A percentile compares a stretch with the other conserved stretches of the same genome.
phyloP scores from a whole-genome alignment of 2,888 invertebrate genomes.

The Leptopilina myrica region DNA sequence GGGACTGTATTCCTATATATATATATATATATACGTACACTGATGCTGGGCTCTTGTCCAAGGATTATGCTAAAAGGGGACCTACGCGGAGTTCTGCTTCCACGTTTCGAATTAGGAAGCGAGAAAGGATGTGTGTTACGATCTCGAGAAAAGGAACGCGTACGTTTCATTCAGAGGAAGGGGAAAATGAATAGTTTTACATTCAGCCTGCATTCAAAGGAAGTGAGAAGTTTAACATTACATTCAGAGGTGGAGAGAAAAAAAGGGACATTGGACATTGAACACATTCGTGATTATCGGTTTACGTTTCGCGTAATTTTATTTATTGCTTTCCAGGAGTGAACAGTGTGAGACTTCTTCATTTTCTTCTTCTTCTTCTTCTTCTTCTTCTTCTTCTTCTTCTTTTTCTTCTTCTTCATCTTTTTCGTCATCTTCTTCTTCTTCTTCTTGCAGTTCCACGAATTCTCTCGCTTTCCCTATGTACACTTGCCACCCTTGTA shows the following conservation, averaged over 20 bases:
- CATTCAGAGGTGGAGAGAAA: neutral
- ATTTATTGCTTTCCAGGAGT: constrained; percentile 53
- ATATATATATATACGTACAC: constrained; percentile 52
- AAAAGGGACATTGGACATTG: neutral
- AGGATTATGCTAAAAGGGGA: constrained; percentile 73
- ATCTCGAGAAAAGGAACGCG: constrained; percentile 28
- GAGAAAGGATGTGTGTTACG: constrained; percentile 52
- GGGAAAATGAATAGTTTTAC: neutral
- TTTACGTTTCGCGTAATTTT: constrained; percentile 29
- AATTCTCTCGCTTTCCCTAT: constrained; percentile 40
- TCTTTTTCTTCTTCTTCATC: constrained; percentile 36
- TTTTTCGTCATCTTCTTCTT: constrained; percentile 40
- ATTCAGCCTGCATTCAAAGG: neutral
- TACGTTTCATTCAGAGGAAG: neutral
- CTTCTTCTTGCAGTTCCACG: constrained; percentile 37
- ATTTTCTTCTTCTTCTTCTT: constrained; percentile 42
- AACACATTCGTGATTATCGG: constrained; percentile 36
- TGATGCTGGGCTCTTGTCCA: constrained; percentile 61
- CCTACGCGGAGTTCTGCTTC: constrained; percentile 60
- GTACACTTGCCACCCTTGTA: constrained; percentile 2
- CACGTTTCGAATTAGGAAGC: constrained; percentile 67
- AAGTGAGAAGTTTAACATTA: neutral
- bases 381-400: constrained; percentile 15
- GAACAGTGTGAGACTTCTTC: constrained; percentile 42
- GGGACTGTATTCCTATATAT: constrained; percentile 53